Evolutionary conservation across 2,888 invertebrate genomes (phyloP), one percentile per base, ranked within the genome.

Genomic region (Priocnemis perturbator): DNA sequence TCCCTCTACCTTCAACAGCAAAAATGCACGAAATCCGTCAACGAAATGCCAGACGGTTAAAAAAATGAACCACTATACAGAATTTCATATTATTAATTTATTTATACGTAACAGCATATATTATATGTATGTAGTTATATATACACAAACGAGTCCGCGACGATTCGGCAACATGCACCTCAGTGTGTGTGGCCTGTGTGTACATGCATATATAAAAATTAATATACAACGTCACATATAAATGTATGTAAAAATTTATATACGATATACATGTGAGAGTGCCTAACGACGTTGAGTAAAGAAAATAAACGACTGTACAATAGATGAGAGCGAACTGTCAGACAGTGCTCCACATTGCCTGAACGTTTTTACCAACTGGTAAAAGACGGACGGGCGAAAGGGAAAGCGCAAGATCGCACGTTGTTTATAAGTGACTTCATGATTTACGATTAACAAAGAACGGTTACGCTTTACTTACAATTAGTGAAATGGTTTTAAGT

Each of bases 1-100:
- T 71, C 72, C 21, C 73, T 81, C n/a, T 79, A 78, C 62, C 55
- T 81, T 15, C 74, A 79, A 62, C 74, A 71, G 66, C 75, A 76
- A 11, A 72, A 75, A 55, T 76, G 78, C 62, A 65, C 73, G 5
- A 77, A 74, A 53, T 73, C 77, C 2, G 15, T 21, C 23, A 15
- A 5, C 26, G 37, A 60, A 30, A 0, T 9, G 14, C 21, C 3
- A 19, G 23, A 3, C 9, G 7, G 50, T 1, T 7, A n/a, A 17
- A 50, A n/a, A 9, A 37, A 11, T 7, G 11, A 50, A 50, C n/a
- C 15, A 50, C 50, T 19, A 2, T 17, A 4, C 17, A 19, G 50
- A 47, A n/a, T 9, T 50, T 50, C 7, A 50, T 17, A 9, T 50
- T 64, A 53, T 37, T 64, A 17, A 57, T 72, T 70, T 61, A 67